Evolutionary conservation across 1,140 invertebrate genomes (phyloP), one percentile per base, ranked within the genome.

Genomic region (Gonioctena quinquepunctata): DNA sequence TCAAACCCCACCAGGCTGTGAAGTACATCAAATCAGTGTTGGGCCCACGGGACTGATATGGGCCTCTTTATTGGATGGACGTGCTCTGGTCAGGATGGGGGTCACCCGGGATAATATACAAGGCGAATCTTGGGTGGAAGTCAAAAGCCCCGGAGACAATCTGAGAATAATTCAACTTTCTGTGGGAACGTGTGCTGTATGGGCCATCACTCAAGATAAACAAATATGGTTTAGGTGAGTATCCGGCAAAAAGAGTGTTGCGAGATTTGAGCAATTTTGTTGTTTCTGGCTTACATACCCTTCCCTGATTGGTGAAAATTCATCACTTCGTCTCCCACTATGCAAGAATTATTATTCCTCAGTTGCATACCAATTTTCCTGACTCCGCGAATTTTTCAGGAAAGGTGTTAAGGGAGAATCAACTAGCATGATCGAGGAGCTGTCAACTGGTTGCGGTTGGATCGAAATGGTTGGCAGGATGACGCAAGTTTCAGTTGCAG

Each of bases 201-300:
- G 96, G 96, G 94, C 91, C 70, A 84, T 96, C 5, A 93, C 92
- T 56, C 90, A 92, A 77, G 92, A 95, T 80, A 89, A 91, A 66
- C 89, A 90, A 78, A 92, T 96, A n/a, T 96, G 94, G 94, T 96
- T 96, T 81, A 86, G 94, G 74, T 91, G 94, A 84, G 66, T 23
- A n/a, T n/a, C n/a, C n/a, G n/a, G n/a, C n/a, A n/a, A n/a, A n/a
- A n/a, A n/a, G n/a, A n/a, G n/a, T n/a, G n/a, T n/a, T n/a, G n/a
- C n/a, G n/a, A n/a, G n/a, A n/a, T n/a, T n/a, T n/a, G n/a, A n/a
- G n/a, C n/a, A n/a, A n/a, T n/a, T n/a, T n/a, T n/a, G n/a, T n/a
- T n/a, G n/a, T n/a, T n/a, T n/a, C n/a, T n/a, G n/a, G n/a, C n/a
- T n/a, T n/a, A n/a, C n/a, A n/a, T n/a, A n/a, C n/a, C n/a, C n/a